phyloP scores from a whole-genome alignment of 1,140 invertebrate species.

The Popillia japonica region DNA sequence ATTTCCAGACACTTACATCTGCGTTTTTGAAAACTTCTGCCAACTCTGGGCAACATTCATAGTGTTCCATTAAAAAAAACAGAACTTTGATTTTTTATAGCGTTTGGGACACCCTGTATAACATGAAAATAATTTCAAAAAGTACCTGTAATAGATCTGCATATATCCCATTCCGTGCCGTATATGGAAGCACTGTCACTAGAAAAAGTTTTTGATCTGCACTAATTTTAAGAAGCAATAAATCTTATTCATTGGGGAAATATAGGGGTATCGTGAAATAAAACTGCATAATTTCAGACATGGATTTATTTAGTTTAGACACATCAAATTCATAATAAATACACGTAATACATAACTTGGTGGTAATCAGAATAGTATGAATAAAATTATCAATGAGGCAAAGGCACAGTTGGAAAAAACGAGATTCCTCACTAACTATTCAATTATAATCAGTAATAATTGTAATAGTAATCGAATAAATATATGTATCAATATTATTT shows the following conservation, averaged over 20 bases:
- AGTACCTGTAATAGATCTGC: too few relatives aligned
- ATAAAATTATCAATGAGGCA: constrained; percentile 38
- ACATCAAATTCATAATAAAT: constrained; percentile 40
- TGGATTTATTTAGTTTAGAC: constrained; percentile 37
- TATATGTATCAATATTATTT: constrained; percentile 7
- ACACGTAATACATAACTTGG: constrained; percentile 37
- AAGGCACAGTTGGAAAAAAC: constrained; percentile 39
- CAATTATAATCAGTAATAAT: constrained; percentile 24
- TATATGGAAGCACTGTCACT: too few relatives aligned
- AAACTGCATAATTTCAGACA: constrained; percentile 12
- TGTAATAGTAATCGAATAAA: constrained; percentile 25
- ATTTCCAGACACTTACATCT: too few relatives aligned
- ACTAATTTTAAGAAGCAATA: too few relatives aligned
- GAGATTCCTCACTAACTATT: constrained; percentile 37
- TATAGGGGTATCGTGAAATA: neutral
- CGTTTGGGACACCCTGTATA: too few relatives aligned
- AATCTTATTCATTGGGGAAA: neutral
- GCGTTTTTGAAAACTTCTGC: too few relatives aligned
- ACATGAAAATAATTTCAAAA: too few relatives aligned
- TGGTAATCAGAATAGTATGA: constrained; percentile 39
- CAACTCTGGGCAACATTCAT: too few relatives aligned
- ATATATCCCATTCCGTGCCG: too few relatives aligned
- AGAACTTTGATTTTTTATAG: too few relatives aligned
- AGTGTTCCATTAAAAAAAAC: too few relatives aligned
- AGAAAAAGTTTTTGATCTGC: too few relatives aligned